These are phyloP conservation scores for Margaritifera margaritifera DNA, from an alignment of 2,888 invertebrate species.

Conservation along the genomic window DNA sequence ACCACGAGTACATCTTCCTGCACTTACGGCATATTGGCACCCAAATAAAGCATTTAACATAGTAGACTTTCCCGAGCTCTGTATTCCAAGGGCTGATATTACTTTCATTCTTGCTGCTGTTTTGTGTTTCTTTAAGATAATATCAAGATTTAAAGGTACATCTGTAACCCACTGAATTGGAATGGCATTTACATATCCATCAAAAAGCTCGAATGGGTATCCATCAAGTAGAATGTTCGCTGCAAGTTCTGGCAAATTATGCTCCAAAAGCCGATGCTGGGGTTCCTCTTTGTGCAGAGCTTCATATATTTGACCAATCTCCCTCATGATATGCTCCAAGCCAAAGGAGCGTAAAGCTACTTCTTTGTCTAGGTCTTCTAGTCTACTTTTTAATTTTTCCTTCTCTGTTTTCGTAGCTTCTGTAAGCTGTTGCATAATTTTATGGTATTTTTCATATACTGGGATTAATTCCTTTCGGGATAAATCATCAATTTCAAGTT, in stretches of 20 bases:
- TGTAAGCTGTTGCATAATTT: too few relatives aligned
- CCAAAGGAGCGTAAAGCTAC: neutral
- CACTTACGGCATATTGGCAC: slow-evolving; percentile 21
- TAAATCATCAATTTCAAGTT: neutral
- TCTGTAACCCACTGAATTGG: slow-evolving; percentile 3
- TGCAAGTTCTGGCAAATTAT: slow-evolving; percentile 1
- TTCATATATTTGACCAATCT: slow-evolving; percentile 12
- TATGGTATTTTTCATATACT: too few relatives aligned
- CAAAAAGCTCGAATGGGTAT: slow-evolving; percentile 12
- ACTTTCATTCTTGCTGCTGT: neutral
- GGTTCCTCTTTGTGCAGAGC: neutral
- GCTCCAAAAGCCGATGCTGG: too few relatives aligned
- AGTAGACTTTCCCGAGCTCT: slow-evolving; percentile 30
- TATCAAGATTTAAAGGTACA: neutral
- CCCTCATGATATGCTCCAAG: neutral
- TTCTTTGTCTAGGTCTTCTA: neutral
- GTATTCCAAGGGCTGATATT: slow-evolving; percentile 25
- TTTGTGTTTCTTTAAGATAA: neutral
- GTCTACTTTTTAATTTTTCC: neutral
- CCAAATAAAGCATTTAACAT: slow-evolving; percentile 26
- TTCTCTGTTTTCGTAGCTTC: neutral
- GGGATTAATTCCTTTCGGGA: neutral
- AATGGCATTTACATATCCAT: slow-evolving; percentile 7
- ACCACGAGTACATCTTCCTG: slow-evolving; percentile 27
- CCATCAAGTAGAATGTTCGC: neutral